Base-by-base conservation (phyloP, 2,888 invertebrate species). In the Aspidapion aeneum region DNA sequence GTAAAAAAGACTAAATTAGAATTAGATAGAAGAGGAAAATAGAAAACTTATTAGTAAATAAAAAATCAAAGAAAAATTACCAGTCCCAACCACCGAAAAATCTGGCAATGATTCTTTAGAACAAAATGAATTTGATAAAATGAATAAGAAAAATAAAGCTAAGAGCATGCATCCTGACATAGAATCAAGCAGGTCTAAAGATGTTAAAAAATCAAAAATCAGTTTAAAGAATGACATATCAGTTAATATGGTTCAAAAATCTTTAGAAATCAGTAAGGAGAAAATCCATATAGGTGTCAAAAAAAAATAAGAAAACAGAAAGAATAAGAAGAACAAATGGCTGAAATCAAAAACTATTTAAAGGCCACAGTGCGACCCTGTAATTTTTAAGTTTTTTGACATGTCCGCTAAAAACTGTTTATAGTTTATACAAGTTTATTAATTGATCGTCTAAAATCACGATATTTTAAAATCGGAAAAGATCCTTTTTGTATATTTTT, bases 21-120 rank as follows among this genome's bases (percentile, higher is more conserved):
- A n/a, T n/a, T n/a, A 60, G 66, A 50, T n/a, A n/a, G 18, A 48
- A 51, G 65, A 48, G 57, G 59, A 56, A 58, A 50, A 48, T 50
- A 52, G 49, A 54, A 61, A 20, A 63, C 62, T 58, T 62, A 65
- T 16, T 65, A 65, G 55, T 60, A 62, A 50, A 61, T 54, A 63
- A 66, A 63, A 60, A 75, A 72, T 58, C 72, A 71, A 60, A 74
- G 73, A 61, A 73, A 69, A 61, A 73, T 67, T 62, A 70, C 69
- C 58, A 63, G 12, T 55, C 55, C 20, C 49, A 9, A 12, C n/a
- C 9, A n/a, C 9, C 49, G 49, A 12, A 48, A n/a, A n/a, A 9
- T 12, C n/a, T n/a, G 49, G 49, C 9, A 52, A 55, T 19, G 61
- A 48, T 48, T 57, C 12, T 52, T 2, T 52, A 2, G 54, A 2